Evolutionary conservation across 1,140 invertebrate species (phyloP), one percentile per base, ranked within the genome.

Genomic region (Bombus pyrosoma): DNA sequence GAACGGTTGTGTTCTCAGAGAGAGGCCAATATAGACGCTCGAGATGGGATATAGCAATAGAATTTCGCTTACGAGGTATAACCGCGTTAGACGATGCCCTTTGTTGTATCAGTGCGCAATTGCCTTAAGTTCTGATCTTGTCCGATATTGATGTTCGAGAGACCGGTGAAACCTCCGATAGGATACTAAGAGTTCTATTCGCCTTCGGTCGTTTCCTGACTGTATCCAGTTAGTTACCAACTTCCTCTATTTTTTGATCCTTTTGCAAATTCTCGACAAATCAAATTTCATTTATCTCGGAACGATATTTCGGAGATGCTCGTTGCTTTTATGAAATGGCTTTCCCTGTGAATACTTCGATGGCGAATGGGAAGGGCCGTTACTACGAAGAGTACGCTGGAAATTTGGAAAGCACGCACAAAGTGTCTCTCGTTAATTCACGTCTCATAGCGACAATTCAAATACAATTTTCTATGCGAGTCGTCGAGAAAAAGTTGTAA

Each of bases 31-130:
- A 92, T 90, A 92, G 87, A 77, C 85, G 82, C 75, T 57, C 66
- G 77, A 87, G 92, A 93, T 91, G 89, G 88, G 91, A 93, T 93
- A 93, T 91, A 93, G 91, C 92, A 93, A 93, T 93, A 92, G 88
- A 93, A 91, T 93, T 93, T 91, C 93, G 91, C 90, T 93, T 92
- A 92, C 89, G 90, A 89, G 86, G 86, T 93, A 93, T 93, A 93
- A 93, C 91, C 86, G 86, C 81, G 90, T 93, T 93, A 93, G 90
- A 89, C 85, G 91, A 89, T 93, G 92, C 92, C 90, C 90, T 93
- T 93, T 94, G 93, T 93, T 92, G 88, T 93, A 92, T 93, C 92
- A 91, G 89, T 91, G 90, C 89, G 90, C 89, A 91, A 93, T 93
- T 94, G 93, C 91, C 86, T 93, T 91, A 92, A 93, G 92, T 92